phyloP scores from a whole-genome alignment of 2,797 vertebrate species.

The Danio choprae region DNA sequence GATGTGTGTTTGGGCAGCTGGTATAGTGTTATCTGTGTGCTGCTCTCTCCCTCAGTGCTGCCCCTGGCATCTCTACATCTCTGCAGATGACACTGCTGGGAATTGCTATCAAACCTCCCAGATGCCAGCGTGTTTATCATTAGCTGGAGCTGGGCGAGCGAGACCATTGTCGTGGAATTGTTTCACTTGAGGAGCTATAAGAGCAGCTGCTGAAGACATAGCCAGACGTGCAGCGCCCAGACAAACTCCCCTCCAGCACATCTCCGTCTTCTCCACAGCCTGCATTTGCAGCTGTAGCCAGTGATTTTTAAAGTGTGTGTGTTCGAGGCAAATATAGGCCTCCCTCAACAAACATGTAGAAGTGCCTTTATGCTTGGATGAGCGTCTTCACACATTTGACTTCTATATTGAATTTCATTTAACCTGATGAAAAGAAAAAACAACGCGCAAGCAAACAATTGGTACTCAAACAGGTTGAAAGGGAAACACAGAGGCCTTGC shows the following conservation, averaged over 20 bases:
- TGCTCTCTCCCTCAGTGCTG: constrained; percentile 12
- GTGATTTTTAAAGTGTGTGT: constrained; percentile 6
- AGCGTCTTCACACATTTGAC: constrained; percentile 47
- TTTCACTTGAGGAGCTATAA: constrained; percentile 48
- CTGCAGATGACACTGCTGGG: constrained; percentile 43
- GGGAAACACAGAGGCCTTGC: neutral
- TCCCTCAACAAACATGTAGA: constrained; percentile 44
- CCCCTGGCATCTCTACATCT: constrained; percentile 55
- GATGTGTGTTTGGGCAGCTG: constrained; percentile 51
- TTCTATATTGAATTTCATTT: constrained; percentile 35
- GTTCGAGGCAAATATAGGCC: constrained; percentile 16
- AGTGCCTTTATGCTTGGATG: constrained; percentile 38
- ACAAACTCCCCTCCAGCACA: constrained; percentile 24
- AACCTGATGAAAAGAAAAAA: constrained; percentile 6
- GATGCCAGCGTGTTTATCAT: constrained; percentile 54
- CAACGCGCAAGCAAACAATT: constrained; percentile 37
- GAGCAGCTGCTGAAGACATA: constrained; percentile 47
- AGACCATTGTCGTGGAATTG: constrained; percentile 49
- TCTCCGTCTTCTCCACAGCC: constrained; percentile 14
- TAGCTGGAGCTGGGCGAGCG: constrained; percentile 25
- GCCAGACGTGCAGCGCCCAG: neutral
- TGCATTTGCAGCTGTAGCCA: constrained; percentile 38
- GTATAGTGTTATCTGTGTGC: constrained; percentile 55
- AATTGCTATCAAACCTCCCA: constrained; percentile 55
- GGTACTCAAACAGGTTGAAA: constrained; percentile 12